phyloP scores from a whole-genome alignment of 2,888 invertebrate genomes.

The Hoplodrina blanda region DNA sequence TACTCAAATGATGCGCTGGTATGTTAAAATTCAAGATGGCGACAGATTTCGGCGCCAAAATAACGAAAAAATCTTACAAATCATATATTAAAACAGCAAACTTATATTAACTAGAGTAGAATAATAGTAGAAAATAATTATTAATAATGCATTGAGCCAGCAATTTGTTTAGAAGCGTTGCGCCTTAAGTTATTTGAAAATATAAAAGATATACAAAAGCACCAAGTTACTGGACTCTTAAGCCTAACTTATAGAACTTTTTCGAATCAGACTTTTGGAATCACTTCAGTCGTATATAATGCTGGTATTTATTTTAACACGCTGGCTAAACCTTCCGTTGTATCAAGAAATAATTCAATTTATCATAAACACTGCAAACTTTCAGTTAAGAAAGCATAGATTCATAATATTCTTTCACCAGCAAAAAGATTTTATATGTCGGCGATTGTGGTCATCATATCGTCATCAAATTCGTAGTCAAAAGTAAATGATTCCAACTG shows the following conservation, averaged over 20 bases:
- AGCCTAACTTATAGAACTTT: slow-evolving; percentile 63
- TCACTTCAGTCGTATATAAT: background rate
- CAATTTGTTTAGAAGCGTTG: slow-evolving; percentile 79
- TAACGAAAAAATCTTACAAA: slow-evolving; percentile 46
- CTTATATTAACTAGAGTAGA: slow-evolving; percentile 64
- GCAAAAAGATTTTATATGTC: background rate
- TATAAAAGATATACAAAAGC: slow-evolving; percentile 75
- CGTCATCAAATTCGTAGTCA: background rate
- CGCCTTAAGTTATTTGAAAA: slow-evolving; percentile 69
- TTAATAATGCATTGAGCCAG: slow-evolving; percentile 83
- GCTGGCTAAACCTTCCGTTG: slow-evolving; percentile 37
- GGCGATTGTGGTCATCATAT: too few species aligned
- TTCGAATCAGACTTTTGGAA: slow-evolving; percentile 46
- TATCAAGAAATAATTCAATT: slow-evolving; percentile 5
- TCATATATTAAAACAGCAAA: slow-evolving; percentile 64
- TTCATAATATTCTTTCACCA: background rate
- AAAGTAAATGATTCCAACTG: slow-evolving; percentile 24
- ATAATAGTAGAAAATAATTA: slow-evolving; percentile 67
- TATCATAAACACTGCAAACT: background rate
- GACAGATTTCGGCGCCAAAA: slow-evolving; percentile 52
- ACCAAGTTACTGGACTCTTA: slow-evolving; percentile 79
- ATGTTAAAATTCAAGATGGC: slow-evolving; percentile 61
- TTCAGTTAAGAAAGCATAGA: background rate
- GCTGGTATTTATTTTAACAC: background rate
- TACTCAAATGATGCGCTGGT: slow-evolving; percentile 35